Conservation (phyloP, 2,797 vertebrate genomes). For the Rhynchonycteris naso region DNA sequence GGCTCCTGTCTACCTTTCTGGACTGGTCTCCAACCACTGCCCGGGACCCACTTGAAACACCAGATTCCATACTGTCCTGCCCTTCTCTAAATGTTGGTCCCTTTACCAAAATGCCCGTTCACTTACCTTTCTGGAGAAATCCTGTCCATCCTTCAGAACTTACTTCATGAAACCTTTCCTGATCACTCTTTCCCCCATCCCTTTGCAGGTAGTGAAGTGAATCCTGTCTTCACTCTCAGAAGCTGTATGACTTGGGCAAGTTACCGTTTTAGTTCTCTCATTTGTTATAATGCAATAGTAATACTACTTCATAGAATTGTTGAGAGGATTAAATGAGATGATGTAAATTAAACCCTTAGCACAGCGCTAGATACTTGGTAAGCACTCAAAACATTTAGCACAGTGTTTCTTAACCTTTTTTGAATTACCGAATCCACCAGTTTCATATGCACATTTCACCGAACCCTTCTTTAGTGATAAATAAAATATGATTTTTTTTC, state of each 20-base stretch:
- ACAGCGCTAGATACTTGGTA: not conserved
- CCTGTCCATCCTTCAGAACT: not conserved
- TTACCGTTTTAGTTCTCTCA: not conserved
- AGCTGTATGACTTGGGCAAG: not conserved
- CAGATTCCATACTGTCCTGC: not conserved
- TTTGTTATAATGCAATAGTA: not conserved
- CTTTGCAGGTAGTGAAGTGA: not conserved
- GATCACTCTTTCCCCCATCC: not conserved
- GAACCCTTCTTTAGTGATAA: too few species aligned
- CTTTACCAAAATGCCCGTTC: not conserved
- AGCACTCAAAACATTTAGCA: not conserved
- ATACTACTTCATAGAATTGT: not conserved
- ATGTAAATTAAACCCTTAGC: not conserved
- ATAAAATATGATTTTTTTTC: too few species aligned
- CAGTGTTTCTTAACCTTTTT: too few species aligned
- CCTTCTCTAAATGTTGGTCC: not conserved
- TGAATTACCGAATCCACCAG: too few species aligned
- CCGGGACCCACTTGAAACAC: not conserved
- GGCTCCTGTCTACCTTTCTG: not conserved
- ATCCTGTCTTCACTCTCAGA: not conserved
- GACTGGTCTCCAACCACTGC: not conserved
- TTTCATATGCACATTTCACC: too few species aligned
- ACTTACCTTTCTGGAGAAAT: not conserved
- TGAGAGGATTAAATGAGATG: not conserved
- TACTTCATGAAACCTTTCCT: not conserved